Evolutionary conservation across 2,888 invertebrate genomes (phyloP).

Genomic region (Clepsis dumicolana): DNA sequence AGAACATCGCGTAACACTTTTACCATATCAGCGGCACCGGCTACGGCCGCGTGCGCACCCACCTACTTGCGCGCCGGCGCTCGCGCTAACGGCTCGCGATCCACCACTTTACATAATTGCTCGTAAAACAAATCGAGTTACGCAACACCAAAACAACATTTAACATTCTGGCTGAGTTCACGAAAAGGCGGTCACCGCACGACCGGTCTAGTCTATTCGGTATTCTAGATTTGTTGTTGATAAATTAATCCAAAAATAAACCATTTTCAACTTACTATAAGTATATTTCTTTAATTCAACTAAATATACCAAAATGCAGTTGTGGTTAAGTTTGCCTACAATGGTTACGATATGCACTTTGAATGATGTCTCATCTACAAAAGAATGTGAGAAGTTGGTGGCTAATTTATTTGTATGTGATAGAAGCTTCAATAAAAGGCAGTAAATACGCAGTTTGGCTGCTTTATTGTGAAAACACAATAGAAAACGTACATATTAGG

Average conservation of each 20-base stretch:
- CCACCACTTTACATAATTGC: constrained; percentile 81
- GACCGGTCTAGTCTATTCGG: constrained; percentile 56
- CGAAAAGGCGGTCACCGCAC: constrained; percentile 66
- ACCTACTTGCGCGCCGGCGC: constrained; percentile 64
- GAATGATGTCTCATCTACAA: not conserved
- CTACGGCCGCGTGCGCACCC: constrained; percentile 55
- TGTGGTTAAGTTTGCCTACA: not conserved
- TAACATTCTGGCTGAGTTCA: constrained; percentile 68
- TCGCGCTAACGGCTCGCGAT: constrained; percentile 56
- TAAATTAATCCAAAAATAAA: not conserved
- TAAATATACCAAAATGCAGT: constrained; percentile 1
- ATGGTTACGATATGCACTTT: not conserved
- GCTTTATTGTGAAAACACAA: no score
- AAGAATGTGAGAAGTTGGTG: constrained; percentile 30
- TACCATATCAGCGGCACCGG: constrained; percentile 68
- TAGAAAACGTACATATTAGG: no score
- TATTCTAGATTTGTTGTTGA: constrained; percentile 48
- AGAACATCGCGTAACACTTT: constrained; percentile 82
- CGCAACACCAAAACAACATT: constrained; percentile 76
- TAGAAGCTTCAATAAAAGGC: no score
- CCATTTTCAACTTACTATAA: not conserved
- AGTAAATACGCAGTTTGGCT: no score
- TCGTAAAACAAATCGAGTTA: constrained; percentile 76
- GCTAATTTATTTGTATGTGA: constrained; percentile 19
- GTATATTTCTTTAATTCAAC: not conserved